phyloP scores from a whole-genome alignment of 2,113 vertebrate species.

The Manacus vitellinus region DNA sequence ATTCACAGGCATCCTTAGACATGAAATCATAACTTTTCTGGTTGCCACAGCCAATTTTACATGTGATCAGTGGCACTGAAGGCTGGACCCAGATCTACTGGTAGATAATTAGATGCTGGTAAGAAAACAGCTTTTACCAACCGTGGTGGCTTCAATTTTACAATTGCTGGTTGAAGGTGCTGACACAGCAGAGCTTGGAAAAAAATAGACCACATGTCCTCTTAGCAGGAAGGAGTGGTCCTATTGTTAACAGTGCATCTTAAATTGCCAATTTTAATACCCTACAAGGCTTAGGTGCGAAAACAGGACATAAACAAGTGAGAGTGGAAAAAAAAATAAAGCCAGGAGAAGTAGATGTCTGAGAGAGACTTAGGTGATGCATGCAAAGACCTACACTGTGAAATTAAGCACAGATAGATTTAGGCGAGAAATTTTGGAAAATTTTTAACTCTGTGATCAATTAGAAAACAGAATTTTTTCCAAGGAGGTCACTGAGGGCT shows the following conservation, averaged over 20 bases:
- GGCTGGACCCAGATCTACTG: background rate
- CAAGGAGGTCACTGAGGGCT: background rate
- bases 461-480: background rate
- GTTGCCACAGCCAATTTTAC: background rate
- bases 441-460: background rate
- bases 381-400: background rate
- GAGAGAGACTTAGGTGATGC: background rate
- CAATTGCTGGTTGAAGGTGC: background rate
- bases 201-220: conserved; percentile 26
- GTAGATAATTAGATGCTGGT: background rate
- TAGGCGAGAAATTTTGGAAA: background rate
- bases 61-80: background rate
- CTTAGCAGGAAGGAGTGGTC: background rate
- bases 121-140: conserved; percentile 40
- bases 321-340: background rate
- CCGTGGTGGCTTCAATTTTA: background rate
- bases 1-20: conserved; percentile 1
- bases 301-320: background rate
- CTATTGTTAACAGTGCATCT: background rate
- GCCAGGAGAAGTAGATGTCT: background rate
- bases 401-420: background rate
- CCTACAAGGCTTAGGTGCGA: background rate
- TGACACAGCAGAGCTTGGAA: conserved; percentile 3
- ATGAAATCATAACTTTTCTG: conserved; percentile 8
- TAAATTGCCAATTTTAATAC: conserved; percentile 5